Base-by-base conservation (phyloP, 2,888 invertebrate species). In the Phrixothrix hirtus region DNA sequence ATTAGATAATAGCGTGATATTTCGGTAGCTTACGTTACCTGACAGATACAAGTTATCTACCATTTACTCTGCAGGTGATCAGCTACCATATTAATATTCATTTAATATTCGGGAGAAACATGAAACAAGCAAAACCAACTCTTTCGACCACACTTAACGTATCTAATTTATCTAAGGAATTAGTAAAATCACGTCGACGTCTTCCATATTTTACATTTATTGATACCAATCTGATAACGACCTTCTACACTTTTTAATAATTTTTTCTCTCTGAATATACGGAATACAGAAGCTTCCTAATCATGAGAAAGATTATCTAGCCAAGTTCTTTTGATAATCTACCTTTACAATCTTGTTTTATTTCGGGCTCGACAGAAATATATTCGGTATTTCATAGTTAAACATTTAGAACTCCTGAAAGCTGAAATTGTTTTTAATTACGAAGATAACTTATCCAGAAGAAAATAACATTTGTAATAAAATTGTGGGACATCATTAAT, bases 41-140 rank as follows among this genome's bases (percentile, higher is more conserved):
- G 64, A 61, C 61, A 62, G 58, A 57, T 52, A 57, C 61, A 55
- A 58, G 60, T 61, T 61, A 58, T 58, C 58, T 58, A 58, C 58
- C 51, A 55, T 47, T 52, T 50, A 49, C 62, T 45, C 64, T 27
- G 58, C 62, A 59, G 62, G 64, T 57, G 61, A 53, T 60, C 57
- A 53, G 63, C 64, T 63, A 62, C 64, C 59, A 60, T 57, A 62
- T 61, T 49, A 42, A 49, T 60, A 62, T 42, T 36, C 16, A 42
- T 41, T 42, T 47, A 39, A 39, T 47, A 47, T 47, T 39, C 32
- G 21, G 27, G 12, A 11, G 29, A 35, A 39, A 32, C 26, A 21
- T 12, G 31, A 25, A 37, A 17, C 38, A 31, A 37, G 13, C 17
- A 25, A n/a, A 31, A 31, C 15, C 31, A 15, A 15, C 13, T 17